phyloP scores from a whole-genome alignment of 2,113 vertebrate species.

The Sterna hirundo region DNA sequence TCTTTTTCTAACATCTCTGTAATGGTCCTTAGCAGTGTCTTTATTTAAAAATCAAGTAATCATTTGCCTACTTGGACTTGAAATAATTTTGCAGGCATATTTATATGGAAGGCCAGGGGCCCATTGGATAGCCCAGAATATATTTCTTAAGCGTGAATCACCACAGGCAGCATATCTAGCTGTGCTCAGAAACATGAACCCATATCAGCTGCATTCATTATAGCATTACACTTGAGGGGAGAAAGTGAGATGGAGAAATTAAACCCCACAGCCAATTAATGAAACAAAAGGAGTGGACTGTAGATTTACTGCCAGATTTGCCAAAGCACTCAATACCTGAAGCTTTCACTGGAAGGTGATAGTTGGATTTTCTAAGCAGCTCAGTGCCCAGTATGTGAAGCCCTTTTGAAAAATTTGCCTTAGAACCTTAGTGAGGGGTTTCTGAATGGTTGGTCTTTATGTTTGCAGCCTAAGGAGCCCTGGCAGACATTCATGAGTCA shows the following conservation, averaged over 20 bases:
- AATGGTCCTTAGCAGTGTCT: background rate
- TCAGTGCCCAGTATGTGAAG: background rate
- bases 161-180: background rate
- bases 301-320: background rate
- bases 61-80: background rate
- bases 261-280: conserved; percentile 9
- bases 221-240: background rate
- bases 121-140: background rate
- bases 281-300: background rate
- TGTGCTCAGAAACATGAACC: background rate
- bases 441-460: background rate
- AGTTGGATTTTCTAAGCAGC: background rate
- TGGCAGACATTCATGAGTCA: background rate
- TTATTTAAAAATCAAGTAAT: conserved; percentile 21
- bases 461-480: background rate
- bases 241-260: conserved; percentile 26
- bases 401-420: background rate
- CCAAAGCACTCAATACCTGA: background rate
- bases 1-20: background rate
- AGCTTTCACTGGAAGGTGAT: background rate
- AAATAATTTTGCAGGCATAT: background rate
- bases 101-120: background rate
- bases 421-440: background rate
- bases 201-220: background rate
- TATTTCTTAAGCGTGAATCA: background rate